Conservation (phyloP, 1,140 invertebrate species). For the Hestina assimilis region DNA sequence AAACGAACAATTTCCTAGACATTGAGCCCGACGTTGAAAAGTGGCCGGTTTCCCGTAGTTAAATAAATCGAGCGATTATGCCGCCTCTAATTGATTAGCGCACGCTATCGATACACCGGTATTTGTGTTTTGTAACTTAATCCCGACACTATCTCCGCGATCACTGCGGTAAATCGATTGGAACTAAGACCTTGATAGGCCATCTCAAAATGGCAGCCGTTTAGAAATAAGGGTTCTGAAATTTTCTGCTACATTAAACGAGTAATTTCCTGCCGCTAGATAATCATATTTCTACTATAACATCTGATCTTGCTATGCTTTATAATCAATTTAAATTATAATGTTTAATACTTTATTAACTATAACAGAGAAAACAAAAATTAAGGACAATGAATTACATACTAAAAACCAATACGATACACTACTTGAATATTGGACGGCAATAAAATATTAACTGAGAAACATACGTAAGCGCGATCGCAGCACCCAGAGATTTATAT, state of each 20-base stretch:
- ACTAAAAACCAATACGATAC: conserved; percentile 8
- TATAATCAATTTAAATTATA: no score
- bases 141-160: conserved; percentile 22
- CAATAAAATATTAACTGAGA: conserved; percentile 14
- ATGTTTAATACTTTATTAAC: no score
- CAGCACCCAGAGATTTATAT: conserved; percentile 19
- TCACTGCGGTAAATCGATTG: conserved; percentile 4
- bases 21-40: conserved; percentile 49
- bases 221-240: background rate
- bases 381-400: no score
- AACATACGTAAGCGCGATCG: conserved; percentile 9
- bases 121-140: conserved; percentile 31
- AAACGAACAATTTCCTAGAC: conserved; percentile 20
- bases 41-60: conserved; percentile 51
- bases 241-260: background rate
- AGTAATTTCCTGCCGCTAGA: no score
- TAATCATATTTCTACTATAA: no score
- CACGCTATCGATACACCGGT: conserved; percentile 28
- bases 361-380: no score
- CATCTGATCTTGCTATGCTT: no score
- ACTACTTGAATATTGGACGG: background rate
- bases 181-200: conserved; percentile 1
- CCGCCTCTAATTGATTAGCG: conserved; percentile 57
- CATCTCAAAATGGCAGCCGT: background rate
- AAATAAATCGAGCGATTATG: conserved; percentile 51